Percentiles rank a stretch among this genome's conserved stretches.
Conservation (phyloP, 2,113 vertebrate genomes). For the Gopherus evgoodei region DNA sequence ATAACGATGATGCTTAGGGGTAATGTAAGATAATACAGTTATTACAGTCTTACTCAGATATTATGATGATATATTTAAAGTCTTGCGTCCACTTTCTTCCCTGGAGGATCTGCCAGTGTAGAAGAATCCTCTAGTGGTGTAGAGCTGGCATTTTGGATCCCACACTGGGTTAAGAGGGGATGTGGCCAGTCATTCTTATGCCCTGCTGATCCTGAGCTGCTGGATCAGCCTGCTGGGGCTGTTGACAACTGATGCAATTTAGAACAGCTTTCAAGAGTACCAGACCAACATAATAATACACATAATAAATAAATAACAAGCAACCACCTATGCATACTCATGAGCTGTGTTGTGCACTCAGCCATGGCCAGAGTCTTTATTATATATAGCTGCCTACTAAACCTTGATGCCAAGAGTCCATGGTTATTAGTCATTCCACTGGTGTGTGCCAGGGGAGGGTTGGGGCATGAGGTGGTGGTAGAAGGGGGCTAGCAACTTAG, state of each 20-base stretch:
- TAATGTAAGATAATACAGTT: neutral
- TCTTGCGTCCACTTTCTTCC: neutral
- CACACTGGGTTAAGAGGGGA: neutral
- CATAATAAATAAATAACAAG: neutral
- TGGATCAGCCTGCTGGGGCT: neutral
- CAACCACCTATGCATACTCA: neutral
- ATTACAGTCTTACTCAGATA: neutral
- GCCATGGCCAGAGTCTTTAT: neutral
- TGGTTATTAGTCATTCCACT: neutral
- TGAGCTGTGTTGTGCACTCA: neutral
- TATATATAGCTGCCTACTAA: neutral
- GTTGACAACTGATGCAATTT: neutral
- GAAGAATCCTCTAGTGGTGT: neutral
- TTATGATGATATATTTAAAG: neutral
- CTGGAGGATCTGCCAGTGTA: neutral
- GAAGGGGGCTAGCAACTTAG: rapidly evolving
- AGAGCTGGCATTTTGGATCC: neutral
- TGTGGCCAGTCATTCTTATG: neutral
- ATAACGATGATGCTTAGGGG: too few species aligned
- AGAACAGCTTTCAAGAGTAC: neutral
- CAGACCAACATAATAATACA: constrained; percentile 14
- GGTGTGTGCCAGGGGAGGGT: neutral
- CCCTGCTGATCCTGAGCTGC: neutral
- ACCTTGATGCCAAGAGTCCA: neutral
- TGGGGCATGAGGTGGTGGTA: rapidly evolving